Conservation (phyloP, 2,797 vertebrate genomes). For the Miichthys miiuy region DNA sequence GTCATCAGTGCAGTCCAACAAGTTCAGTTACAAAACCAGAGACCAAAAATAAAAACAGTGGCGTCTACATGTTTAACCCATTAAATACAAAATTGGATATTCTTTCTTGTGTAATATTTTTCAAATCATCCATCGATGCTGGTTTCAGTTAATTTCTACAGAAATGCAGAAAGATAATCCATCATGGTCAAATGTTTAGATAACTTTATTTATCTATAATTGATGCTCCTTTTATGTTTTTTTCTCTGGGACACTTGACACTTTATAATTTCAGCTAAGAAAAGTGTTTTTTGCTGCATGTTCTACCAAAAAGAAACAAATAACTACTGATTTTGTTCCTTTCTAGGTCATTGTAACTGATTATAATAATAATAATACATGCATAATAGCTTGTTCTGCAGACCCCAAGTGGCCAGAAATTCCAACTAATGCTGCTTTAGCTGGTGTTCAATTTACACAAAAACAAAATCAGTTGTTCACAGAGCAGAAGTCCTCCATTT, state of each 20-base stretch:
- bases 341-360: no score
- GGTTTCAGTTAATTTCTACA: not conserved
- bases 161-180: not conserved
- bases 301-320: no score
- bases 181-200: not conserved
- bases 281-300: no score
- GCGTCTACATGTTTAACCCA: not conserved
- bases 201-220: not conserved
- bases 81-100: not conserved
- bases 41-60: not conserved
- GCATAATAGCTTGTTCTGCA: not conserved
- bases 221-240: not conserved
- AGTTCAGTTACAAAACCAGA: no score
- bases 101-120: not conserved
- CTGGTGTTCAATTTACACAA: not conserved
- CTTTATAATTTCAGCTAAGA: no score
- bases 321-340: no score
- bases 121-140: not conserved
- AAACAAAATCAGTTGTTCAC: not conserved
- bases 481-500: not conserved
- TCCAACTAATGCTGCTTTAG: not conserved
- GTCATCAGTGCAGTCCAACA: not conserved
- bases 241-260: not conserved
- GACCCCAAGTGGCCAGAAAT: not conserved
- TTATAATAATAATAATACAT: no score